phyloP scores from a whole-genome alignment of 2,888 invertebrate species.

The Amaurobius ferox region DNA sequence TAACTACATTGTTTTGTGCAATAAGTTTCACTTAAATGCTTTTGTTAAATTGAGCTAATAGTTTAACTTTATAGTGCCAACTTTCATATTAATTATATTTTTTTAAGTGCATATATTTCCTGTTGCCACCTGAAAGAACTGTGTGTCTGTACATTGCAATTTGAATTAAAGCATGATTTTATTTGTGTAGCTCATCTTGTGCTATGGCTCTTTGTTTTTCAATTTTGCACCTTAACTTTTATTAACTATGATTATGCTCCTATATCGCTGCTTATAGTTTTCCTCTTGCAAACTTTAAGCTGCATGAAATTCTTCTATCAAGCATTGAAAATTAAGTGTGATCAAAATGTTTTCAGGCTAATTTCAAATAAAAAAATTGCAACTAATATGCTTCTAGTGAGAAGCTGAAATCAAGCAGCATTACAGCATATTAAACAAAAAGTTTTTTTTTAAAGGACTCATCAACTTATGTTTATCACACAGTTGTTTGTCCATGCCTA shows the following conservation, averaged over 20 bases:
- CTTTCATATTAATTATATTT: no score
- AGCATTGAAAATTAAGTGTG: no score
- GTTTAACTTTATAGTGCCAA: background rate
- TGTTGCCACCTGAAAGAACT: constrained; percentile 30
- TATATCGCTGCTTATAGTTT: background rate
- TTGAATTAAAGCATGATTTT: constrained; percentile 26
- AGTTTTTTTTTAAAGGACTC: no score
- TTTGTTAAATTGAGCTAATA: background rate
- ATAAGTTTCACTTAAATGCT: constrained; percentile 12
- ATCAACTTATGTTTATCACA: no score
- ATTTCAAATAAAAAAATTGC: no score
- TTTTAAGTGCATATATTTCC: background rate
- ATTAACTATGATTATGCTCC: background rate
- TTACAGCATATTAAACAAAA: no score
- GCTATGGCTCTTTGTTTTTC: background rate
- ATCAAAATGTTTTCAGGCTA: no score
- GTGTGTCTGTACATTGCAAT: constrained; percentile 26
- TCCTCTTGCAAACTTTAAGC: background rate
- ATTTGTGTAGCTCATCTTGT: background rate
- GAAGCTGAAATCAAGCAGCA: no score
- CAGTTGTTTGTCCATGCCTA: no score
- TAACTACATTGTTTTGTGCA: constrained; percentile 11
- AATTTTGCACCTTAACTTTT: constrained; percentile 16
- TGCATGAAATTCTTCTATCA: background rate
- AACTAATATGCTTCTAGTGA: no score